Base-by-base conservation (phyloP, 2,888 invertebrate genomes). In the Parnassius smintheus region DNA sequence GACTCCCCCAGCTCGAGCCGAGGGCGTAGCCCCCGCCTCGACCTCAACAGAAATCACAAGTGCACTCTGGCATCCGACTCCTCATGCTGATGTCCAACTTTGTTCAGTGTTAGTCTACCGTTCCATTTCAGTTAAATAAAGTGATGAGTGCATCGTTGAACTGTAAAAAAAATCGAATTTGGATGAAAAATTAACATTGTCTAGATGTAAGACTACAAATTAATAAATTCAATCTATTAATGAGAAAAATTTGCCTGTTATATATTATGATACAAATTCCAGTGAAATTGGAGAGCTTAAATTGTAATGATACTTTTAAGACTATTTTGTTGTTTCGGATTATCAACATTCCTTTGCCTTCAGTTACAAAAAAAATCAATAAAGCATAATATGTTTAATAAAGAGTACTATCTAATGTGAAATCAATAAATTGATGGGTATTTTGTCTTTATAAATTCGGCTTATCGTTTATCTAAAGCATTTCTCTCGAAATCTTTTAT, bases 1-100 rank as follows among this genome's bases (percentile, higher is more conserved):
- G 58, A 12, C 59, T 52, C 49, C 44, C 60, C 56, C 68, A 62
- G 66, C 74, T 74, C 67, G 70, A 71, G 66, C 74, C 78, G 71
- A 75, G 77, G 61, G 77, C 75, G 65, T 74, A 74, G 71, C 75
- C 67, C 60, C 69, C 72, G 71, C 69, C 71, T 68, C 62, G 74
- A 74, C 71, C 73, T 71, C 68, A 75, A 75, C 72, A 74, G 74
- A 68, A 76, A 74, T n/a, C 46, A 46, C 70, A 70, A 72, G 70
- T 70, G 70, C 68, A 65, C 67, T 62, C 66, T 61, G 18, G 46
- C 12, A 11, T 2, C 46, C 46, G 57, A 42, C 52, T 44, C 61
- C 22, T 59, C 48, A 22, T 60, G 59, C 59, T 59, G 56, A 55
- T 55, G 46, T 49, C 55, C 61, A 50, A n/a, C 46, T n/a, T 12